phyloP scores from a whole-genome alignment of 2,113 vertebrate genomes.

The Pyrgilauda ruficollis region DNA sequence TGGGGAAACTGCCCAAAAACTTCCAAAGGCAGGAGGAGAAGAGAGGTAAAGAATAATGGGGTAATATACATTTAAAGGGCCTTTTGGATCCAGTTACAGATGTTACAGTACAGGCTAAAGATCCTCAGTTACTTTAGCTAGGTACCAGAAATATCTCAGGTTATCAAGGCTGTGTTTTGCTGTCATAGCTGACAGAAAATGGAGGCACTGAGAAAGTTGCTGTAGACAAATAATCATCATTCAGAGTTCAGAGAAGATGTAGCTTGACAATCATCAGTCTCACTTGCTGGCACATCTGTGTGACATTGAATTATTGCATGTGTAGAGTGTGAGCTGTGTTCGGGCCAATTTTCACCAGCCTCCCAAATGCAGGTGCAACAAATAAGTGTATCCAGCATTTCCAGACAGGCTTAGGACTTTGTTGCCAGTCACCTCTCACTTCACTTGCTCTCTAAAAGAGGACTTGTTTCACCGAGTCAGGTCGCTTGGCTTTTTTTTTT shows the following conservation, averaged over 20 bases:
- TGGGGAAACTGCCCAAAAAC: background rate
- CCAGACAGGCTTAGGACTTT: background rate
- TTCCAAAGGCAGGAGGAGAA: background rate
- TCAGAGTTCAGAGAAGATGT: background rate
- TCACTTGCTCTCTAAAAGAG: background rate
- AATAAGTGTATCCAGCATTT: background rate
- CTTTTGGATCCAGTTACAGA: background rate
- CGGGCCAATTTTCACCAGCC: background rate
- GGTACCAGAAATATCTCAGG: background rate
- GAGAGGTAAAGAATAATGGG: background rate
- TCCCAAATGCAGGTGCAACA: background rate
- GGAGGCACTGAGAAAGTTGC: background rate
- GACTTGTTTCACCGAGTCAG: background rate
- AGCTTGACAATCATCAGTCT: background rate
- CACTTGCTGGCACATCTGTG: background rate
- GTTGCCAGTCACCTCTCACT: accelerated
- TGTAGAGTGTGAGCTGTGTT: background rate
- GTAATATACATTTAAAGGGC: background rate
- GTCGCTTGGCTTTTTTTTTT: background rate
- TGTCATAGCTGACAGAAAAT: background rate
- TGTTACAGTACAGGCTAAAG: background rate
- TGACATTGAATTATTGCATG: background rate
- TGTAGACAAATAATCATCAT: background rate
- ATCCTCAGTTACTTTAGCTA: background rate
- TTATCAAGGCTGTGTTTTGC: background rate